Evolutionary conservation across 2,797 vertebrate species (phyloP).

Genomic region (Macropodus opercularis): DNA sequence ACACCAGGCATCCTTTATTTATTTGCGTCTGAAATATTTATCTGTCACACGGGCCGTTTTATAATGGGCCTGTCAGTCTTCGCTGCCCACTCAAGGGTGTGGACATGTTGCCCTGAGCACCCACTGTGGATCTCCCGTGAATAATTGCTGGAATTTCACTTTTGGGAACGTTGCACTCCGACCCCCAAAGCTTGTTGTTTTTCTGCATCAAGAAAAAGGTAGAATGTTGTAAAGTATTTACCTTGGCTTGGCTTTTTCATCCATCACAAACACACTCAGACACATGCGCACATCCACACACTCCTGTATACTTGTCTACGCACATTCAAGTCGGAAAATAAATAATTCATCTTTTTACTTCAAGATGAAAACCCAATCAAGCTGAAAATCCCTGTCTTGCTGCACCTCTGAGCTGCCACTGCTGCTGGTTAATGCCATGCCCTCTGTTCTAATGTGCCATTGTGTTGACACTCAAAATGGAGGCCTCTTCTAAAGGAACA

Average conservation of each 20-base stretch:
- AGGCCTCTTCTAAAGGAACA: slow-evolving; percentile 73
- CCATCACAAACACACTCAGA: slow-evolving; percentile 39
- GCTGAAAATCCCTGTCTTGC: slow-evolving; percentile 88
- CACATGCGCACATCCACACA: slow-evolving; percentile 18
- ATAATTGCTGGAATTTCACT: slow-evolving; percentile 89
- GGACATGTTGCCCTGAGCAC: slow-evolving; percentile 83
- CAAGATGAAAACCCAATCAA: slow-evolving; percentile 91
- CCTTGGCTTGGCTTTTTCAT: slow-evolving; percentile 69
- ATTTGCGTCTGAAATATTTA: slow-evolving; percentile 99
- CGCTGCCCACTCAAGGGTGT: slow-evolving; percentile 84
- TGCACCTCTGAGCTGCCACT: slow-evolving; percentile 86
- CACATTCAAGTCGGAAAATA: slow-evolving; percentile 77
- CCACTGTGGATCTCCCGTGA: slow-evolving; percentile 81
- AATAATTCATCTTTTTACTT: slow-evolving; percentile 90
- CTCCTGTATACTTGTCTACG: slow-evolving; percentile 43
- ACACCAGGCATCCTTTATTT: slow-evolving; percentile 97
- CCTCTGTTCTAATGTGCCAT: slow-evolving; percentile 81
- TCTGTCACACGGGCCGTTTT: slow-evolving; percentile 90
- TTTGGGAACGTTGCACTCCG: slow-evolving; percentile 84
- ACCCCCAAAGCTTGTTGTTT: slow-evolving; percentile 80
- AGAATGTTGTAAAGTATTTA: slow-evolving; percentile 82
- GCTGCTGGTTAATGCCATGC: slow-evolving; percentile 86
- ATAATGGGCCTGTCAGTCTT: slow-evolving; percentile 95
- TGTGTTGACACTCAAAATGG: slow-evolving; percentile 78
- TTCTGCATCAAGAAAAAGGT: slow-evolving; percentile 82